Evolutionary conservation across 2,797 vertebrate genomes (phyloP).

Genomic region (Picus viridis): DNA sequence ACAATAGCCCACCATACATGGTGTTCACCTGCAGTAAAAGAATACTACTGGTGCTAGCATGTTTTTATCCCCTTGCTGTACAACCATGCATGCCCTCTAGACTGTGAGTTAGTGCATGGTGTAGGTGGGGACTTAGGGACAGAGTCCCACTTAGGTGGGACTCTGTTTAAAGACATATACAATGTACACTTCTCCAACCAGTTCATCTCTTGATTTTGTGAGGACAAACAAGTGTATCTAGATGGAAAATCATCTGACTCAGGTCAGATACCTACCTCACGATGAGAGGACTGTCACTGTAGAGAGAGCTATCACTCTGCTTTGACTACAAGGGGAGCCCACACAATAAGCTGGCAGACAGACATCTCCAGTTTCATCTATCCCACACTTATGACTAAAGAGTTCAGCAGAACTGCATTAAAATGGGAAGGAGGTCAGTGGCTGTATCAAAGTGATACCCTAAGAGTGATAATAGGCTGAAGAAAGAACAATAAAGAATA

Average conservation of each 20-base stretch:
- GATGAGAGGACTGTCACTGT: neutral
- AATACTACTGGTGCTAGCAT: neutral
- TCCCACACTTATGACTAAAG: neutral
- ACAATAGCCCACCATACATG: neutral
- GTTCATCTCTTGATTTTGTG: neutral
- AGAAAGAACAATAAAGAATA: neutral
- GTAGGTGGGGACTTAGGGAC: no score
- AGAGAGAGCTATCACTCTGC: neutral
- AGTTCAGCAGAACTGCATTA: neutral
- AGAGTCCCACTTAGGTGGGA: neutral
- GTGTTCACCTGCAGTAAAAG: neutral
- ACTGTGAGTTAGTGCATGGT: neutral
- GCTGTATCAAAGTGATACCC: neutral
- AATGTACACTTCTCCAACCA: neutral
- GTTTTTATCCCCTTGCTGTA: neutral
- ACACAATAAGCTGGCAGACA: neutral
- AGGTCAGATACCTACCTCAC: neutral
- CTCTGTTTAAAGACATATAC: neutral
- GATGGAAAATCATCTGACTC: neutral
- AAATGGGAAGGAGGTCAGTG: neutral
- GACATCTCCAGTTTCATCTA: neutral
- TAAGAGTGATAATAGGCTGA: neutral
- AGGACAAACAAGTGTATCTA: neutral
- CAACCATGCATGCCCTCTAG: rapidly evolving
- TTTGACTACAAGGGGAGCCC: neutral